Base-by-base conservation (phyloP, 1,140 invertebrate species). In the Pogonomyrmex barbatus region DNA sequence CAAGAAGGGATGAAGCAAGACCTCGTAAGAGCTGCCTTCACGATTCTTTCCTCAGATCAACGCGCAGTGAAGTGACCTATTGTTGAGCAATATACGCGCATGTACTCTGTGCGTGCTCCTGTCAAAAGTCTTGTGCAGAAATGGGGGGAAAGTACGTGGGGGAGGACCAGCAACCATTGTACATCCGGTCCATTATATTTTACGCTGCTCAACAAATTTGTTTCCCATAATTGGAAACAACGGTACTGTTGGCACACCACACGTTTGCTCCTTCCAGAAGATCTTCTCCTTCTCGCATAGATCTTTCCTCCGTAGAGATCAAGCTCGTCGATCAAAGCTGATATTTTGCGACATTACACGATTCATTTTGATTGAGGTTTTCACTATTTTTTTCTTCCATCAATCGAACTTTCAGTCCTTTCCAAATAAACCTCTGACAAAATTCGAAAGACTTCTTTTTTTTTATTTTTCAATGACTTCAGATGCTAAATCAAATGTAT, bases 181-280 rank as follows among this genome's bases (percentile, higher is more conserved):
- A 45, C 54, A 71, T 71, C 39, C 78, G 54, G 88, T n/a, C 54
- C 62, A 45, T 58, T 75, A 58, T 60, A 54, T 89, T 87, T 86
- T 85, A 60, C 87, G 71, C 68, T 58, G 52, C 88, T 77, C 71
- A 58, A 89, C 84, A 83, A 89, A 89, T 89, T 58, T 67, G 76
- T 67, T 89, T 89, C 88, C 65, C 88, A 89, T 89, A 89, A 87
- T 87, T 89, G 84, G 58, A 42, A 78, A 70, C 56, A 47, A 47
- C 71, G 36, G 52, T 47, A 89, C 78, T 89, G 88, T 89, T 71
- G 65, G 42, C 79, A 54, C 68, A 70, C 45, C 42, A 50, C 67
- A 56, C 70, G 45, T 73, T 60, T 83, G 12, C 30, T 82, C 54
- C 56, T 52, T 36, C 63, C 17, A 58, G 30, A 65, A 47, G 54